Evolutionary conservation across 2,797 vertebrate genomes (phyloP).

Genomic region (Catostomus latipinnis): DNA sequence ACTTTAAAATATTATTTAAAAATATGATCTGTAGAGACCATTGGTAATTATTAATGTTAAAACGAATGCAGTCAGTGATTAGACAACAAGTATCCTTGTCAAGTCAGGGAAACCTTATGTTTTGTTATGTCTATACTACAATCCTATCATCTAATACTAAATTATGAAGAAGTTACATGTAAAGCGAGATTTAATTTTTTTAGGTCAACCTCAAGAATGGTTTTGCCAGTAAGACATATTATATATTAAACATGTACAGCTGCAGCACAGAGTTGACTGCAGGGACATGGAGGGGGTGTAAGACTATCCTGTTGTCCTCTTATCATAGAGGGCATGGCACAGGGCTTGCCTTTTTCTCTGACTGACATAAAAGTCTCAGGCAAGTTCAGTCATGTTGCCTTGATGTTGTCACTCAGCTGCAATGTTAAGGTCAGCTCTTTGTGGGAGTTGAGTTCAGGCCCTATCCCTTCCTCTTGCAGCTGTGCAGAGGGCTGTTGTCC

Average conservation of each 20-base stretch:
- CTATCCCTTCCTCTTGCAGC: conserved; percentile 31
- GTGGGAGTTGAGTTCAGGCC: conserved; percentile 21
- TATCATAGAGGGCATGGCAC: conserved; percentile 1
- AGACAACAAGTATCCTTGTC: conserved; percentile 6
- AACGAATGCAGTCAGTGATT: background rate
- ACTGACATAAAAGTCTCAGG: conserved; percentile 38
- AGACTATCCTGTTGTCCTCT: conserved; percentile 29
- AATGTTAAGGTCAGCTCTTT: conserved; percentile 43
- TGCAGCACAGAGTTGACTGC: conserved; percentile 25
- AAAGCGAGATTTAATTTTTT: background rate
- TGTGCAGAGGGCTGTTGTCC: conserved; percentile 10
- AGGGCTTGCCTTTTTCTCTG: conserved; percentile 24
- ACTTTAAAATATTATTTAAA: background rate
- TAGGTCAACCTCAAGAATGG: background rate
- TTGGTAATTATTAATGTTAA: background rate
- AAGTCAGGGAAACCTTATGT: background rate
- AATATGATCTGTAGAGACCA: background rate
- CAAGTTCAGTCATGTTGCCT: conserved; percentile 23
- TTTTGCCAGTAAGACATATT: conserved; percentile 28
- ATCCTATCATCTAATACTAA: background rate
- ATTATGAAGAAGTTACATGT: background rate
- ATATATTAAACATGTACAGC: conserved; percentile 43
- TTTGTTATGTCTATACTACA: background rate
- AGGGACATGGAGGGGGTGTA: conserved; percentile 13
- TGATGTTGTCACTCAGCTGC: conserved; percentile 42